Evolutionary conservation across 2,797 vertebrate genomes (phyloP).

Genomic region (Helicolenus hilgendorfi): DNA sequence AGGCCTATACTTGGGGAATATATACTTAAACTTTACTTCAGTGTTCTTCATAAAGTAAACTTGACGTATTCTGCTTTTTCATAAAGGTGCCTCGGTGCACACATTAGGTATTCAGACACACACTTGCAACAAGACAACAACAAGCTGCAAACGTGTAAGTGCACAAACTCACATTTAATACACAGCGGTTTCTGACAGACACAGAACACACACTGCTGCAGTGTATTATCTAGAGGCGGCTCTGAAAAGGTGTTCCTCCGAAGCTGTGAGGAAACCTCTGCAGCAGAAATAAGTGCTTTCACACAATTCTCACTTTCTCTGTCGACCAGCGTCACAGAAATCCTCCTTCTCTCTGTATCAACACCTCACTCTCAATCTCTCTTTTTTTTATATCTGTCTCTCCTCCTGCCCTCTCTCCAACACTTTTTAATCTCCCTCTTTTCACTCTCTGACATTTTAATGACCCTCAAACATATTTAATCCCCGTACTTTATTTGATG

Average conservation of each 20-base stretch:
- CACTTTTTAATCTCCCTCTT: slow-evolving; percentile 34
- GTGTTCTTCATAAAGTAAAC: too few species aligned
- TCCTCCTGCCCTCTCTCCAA: background rate
- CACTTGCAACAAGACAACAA: background rate
- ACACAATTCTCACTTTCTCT: background rate
- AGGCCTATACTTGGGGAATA: too few species aligned
- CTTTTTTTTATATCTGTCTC: slow-evolving; percentile 15
- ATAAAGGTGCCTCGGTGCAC: background rate
- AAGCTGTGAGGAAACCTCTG: slow-evolving; percentile 1
- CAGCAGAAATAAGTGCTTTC: background rate
- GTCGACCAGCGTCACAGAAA: background rate
- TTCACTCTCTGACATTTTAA: slow-evolving; percentile 52
- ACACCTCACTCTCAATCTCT: slow-evolving; percentile 18
- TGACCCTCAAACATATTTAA: slow-evolving; percentile 56
- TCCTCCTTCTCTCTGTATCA: slow-evolving; percentile 4
- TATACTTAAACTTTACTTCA: too few species aligned
- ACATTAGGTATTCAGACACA: background rate
- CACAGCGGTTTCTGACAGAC: background rate
- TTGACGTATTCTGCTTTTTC: too few species aligned
- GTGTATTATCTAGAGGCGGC: slow-evolving; percentile 5
- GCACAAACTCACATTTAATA: background rate
- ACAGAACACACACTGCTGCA: background rate
- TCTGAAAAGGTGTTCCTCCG: slow-evolving; percentile 33
- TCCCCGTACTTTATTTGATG: slow-evolving; percentile 42
- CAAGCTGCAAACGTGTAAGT: background rate